A percentile compares a stretch with the other conserved stretches of the same genome.
These are phyloP conservation scores for Pristis pectinata DNA, from an alignment of 2,797 vertebrate species.

Conservation along the genomic window DNA sequence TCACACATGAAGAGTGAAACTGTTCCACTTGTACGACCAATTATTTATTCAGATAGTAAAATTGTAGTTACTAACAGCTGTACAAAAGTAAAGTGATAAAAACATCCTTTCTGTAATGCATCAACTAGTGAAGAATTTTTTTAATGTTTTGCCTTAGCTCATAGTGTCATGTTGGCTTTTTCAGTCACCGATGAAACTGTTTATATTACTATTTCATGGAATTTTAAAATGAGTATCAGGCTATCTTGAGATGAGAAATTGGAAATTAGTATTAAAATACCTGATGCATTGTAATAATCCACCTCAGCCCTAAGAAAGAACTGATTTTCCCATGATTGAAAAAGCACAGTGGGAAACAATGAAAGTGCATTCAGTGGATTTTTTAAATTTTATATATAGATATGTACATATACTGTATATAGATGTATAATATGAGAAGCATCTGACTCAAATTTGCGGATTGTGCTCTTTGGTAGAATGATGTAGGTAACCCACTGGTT, in stretches of 20 bases:
- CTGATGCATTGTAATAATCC: not conserved
- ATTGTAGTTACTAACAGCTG: not conserved
- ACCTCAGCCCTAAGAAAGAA: not conserved
- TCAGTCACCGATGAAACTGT: not conserved
- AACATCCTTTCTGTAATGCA: not conserved
- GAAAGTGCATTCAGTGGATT: no score
- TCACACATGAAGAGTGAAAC: not conserved
- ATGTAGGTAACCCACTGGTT: not conserved
- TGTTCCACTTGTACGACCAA: not conserved
- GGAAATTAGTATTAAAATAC: not conserved
- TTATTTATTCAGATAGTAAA: not conserved
- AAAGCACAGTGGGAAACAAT: no score
- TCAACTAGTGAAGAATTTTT: not conserved
- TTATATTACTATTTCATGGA: not conserved
- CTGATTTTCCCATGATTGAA: not conserved
- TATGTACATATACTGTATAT: no score
- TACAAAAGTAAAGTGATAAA: not conserved
- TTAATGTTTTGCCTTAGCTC: not conserved
- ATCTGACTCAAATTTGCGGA: not conserved
- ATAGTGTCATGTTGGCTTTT: no score
- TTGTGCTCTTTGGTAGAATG: not conserved
- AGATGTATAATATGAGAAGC: no score
- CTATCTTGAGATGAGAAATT: not conserved
- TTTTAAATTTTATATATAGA: no score
- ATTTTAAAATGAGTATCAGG: not conserved